Evolutionary conservation across 2,797 vertebrate genomes (phyloP), one percentile per base, ranked within the genome.

Genomic region (Hozukius guyotensis): DNA sequence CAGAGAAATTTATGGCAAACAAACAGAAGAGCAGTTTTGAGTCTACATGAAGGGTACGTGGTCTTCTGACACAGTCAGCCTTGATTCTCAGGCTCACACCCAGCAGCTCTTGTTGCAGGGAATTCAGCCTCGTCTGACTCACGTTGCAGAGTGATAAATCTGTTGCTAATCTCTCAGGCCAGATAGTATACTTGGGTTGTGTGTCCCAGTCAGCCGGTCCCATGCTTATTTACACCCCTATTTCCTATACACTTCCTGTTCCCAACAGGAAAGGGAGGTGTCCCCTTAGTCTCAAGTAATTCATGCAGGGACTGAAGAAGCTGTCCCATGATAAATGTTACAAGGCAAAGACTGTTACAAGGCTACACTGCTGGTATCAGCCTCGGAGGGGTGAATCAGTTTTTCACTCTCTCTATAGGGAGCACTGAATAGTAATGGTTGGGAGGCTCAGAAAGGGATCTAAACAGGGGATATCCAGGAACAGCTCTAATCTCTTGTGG

Each of bases 131-230:
- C 86, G 72, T 78, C 78, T 83, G 89, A 93, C 91, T 94, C 89
- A 84, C 83, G 72, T 95, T 94, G 91, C 93, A 92, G 86, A 87
- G 93, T 93, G 94, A 95, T 95, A 95, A 94, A 96, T 95, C 84
- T 93, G 90, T 78, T 93, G 91, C 94, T 95, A 95, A 95, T 95
- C 94, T 93, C 90, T 82, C 72, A 24, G 84, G 87, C 86, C 90
- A 90, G 91, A 94, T 95, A 94, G 77, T 89, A 79, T 89, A 88
- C 88, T 90, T 74, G 86, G 78, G 83, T 88, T 91, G 84, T 87
- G 87, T 87, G 87, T 90, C 86, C 82, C 83, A 84, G 91, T 88
- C 89, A 83, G 83, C 75, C 72, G 77, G 78, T 76, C 88, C 87
- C 83, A 73, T 85, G 80, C 87, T 92, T 93, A 93, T 93, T 92